Conservation (phyloP, 1,140 invertebrate species). For the Globodera rostochiensis region DNA sequence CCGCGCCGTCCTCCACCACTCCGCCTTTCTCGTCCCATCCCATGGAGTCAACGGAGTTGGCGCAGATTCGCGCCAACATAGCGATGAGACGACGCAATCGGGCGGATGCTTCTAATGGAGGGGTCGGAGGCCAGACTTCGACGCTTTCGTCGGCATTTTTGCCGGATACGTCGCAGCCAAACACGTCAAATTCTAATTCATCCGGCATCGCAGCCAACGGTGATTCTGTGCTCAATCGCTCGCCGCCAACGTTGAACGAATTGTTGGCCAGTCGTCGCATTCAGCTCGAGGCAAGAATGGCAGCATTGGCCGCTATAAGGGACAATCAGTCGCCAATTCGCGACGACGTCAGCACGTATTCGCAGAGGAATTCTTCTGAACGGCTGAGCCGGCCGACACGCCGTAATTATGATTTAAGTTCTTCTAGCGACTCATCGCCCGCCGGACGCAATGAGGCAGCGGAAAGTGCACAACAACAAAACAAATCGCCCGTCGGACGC, state of each 20-base stretch:
- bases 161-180: background rate
- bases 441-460: background rate
- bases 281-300: background rate
- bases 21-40: constrained; percentile 20
- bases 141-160: background rate
- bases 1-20: constrained; percentile 5
- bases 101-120: background rate
- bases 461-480: background rate
- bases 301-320: constrained; percentile 4
- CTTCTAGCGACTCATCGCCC: constrained; percentile 24
- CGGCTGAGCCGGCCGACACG: background rate
- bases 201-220: background rate
- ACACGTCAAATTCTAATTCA: background rate
- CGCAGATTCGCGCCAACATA: constrained; percentile 19
- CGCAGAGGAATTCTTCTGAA: constrained; percentile 15
- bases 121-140: background rate
- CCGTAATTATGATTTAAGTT: constrained; percentile 11
- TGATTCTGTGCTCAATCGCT: background rate
- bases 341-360: background rate
- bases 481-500: background rate
- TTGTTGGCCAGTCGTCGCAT: background rate
- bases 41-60: constrained; percentile 13
- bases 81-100: background rate
- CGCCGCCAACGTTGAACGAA: constrained; percentile 10
- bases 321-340: constrained; percentile 1